phyloP scores from a whole-genome alignment of 2,888 invertebrate genomes.

The Pollenia amentaria region DNA sequence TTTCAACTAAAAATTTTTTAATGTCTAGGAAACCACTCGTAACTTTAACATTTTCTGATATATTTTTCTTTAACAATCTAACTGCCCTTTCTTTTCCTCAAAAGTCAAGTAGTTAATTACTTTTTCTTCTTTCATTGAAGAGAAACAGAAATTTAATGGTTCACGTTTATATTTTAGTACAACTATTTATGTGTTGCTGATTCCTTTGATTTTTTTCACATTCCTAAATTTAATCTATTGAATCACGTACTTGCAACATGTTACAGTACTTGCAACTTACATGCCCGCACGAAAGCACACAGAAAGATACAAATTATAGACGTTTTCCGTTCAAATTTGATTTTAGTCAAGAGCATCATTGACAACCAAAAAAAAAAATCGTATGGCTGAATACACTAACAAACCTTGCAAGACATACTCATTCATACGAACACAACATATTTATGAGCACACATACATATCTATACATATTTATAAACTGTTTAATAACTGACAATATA shows the following conservation, averaged over 20 bases:
- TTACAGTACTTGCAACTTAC: no score
- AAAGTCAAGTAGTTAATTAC: constrained; percentile 56
- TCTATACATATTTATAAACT: constrained; percentile 16
- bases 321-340: constrained; percentile 82
- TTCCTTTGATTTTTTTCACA: constrained; percentile 35
- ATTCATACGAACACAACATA: not conserved
- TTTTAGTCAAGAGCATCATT: constrained; percentile 75
- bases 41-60: no score
- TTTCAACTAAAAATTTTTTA: no score
- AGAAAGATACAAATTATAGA: constrained; percentile 81
- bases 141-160: constrained; percentile 49
- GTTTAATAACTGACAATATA: constrained; percentile 65
- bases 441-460: constrained; percentile 14
- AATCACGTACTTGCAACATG: constrained; percentile 80
- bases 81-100: not conserved
- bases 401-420: not conserved
- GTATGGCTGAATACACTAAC: constrained; percentile 25
- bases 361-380: constrained; percentile 42
- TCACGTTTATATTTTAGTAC: constrained; percentile 18
- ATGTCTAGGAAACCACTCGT: no score
- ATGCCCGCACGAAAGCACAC: not conserved
- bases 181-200: constrained; percentile 42
- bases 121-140: constrained; percentile 9
- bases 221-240: constrained; percentile 78
- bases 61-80: no score